Evolutionary conservation across 92 coral and sea anemone genomes (phyloP).

Genomic region (Muricea muricata): DNA sequence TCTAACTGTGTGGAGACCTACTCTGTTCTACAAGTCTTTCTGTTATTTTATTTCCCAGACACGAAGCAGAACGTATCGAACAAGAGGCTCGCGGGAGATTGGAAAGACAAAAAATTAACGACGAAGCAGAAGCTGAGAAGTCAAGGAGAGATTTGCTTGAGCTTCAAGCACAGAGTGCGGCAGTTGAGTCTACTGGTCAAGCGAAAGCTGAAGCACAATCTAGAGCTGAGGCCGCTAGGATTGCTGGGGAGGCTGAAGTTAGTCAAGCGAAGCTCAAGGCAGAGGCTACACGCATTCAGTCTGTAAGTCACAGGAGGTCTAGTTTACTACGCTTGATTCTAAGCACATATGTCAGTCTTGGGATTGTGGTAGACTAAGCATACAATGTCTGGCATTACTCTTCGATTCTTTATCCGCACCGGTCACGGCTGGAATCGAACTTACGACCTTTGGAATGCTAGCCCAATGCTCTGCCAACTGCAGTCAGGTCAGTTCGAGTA

Average conservation of each 20-base stretch:
- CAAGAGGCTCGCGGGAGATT: constrained; percentile 98
- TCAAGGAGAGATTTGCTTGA: constrained; percentile 88
- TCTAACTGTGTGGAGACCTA: too few relatives aligned
- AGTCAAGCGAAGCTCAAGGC: constrained; percentile 96
- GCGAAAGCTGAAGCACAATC: constrained; percentile 99
- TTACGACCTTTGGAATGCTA: too few relatives aligned
- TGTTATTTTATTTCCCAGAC: constrained; percentile 58
- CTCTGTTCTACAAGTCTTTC: too few relatives aligned
- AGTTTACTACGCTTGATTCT: too few relatives aligned
- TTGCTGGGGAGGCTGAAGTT: constrained; percentile 94
- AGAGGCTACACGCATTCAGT: constrained; percentile 89
- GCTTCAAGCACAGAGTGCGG: constrained; percentile 98
- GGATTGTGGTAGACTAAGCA: too few relatives aligned
- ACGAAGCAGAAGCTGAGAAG: constrained; percentile 97
- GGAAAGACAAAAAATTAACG: constrained; percentile 94
- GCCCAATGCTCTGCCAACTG: too few relatives aligned
- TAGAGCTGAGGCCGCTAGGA: constrained; percentile 97
- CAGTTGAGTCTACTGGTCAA: constrained; percentile 99
- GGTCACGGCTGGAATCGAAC: too few relatives aligned
- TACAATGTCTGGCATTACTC: too few relatives aligned
- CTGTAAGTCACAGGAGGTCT: constrained; percentile 68
- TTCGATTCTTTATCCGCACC: too few relatives aligned
- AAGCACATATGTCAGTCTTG: too few relatives aligned
- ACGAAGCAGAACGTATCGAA: constrained; percentile 96
- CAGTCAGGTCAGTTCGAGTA: too few relatives aligned